These are phyloP conservation scores for Nephrotoma appendiculata DNA, from an alignment of 2,888 invertebrate genomes.

Conservation along the genomic window DNA sequence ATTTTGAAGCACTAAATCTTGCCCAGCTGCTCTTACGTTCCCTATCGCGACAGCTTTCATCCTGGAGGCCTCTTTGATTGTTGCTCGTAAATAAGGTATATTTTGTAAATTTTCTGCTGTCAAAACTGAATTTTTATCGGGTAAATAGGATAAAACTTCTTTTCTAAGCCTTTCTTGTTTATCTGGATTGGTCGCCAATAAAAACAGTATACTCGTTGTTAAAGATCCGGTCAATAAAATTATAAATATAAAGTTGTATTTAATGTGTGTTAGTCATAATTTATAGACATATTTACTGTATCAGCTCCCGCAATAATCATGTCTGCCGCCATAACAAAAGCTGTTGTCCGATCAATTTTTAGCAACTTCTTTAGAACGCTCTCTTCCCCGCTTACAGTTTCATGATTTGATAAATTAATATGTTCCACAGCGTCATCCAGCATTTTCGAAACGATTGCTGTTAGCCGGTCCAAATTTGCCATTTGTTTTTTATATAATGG, in stretches of 20 bases:
- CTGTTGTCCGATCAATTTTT: conserved; percentile 39
- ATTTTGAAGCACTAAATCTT: conserved; percentile 32
- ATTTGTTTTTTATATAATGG: conserved; percentile 22
- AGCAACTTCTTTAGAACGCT: conserved; percentile 45
- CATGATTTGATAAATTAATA: conserved; percentile 10
- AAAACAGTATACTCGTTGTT: conserved; percentile 35
- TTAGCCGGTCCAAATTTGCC: conserved; percentile 21
- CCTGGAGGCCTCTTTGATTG: conserved; percentile 46
- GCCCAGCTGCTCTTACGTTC: conserved; percentile 30
- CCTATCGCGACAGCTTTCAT: conserved; percentile 31
- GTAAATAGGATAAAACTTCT: conserved; percentile 25
- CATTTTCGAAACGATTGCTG: conserved; percentile 13
- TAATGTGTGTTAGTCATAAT: too few species aligned
- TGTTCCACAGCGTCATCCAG: background rate
- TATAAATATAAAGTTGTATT: background rate
- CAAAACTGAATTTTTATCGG: conserved; percentile 18
- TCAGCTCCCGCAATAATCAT: conserved; percentile 52
- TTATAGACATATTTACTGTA: conserved; percentile 35
- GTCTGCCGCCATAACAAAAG: conserved; percentile 46
- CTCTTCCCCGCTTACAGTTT: background rate
- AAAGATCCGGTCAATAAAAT: conserved; percentile 28
- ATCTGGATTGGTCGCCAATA: conserved; percentile 37
- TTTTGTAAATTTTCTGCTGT: conserved; percentile 12
- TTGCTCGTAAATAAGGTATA: conserved; percentile 41
- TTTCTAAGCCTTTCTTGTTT: conserved; percentile 37